A percentile compares a stretch with the other conserved stretches of the same genome.
Evolutionary conservation across 2,888 invertebrate genomes (phyloP).

Genomic region (Autographa gamma): DNA sequence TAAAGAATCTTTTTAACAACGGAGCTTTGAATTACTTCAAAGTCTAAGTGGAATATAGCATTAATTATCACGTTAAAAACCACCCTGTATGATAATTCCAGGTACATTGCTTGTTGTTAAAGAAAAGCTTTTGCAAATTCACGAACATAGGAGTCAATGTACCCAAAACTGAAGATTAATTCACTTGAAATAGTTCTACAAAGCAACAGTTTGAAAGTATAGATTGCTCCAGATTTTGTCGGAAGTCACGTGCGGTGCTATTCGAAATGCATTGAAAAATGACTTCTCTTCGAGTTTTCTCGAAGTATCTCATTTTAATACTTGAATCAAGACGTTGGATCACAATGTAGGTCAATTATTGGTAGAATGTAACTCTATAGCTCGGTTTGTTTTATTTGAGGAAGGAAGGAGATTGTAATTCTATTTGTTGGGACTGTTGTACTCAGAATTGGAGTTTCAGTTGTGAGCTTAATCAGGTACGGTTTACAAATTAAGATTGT

Average conservation of each 20-base stretch:
- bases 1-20: too few species aligned
- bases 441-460: background rate
- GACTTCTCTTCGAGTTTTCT: background rate
- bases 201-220: conserved; percentile 3
- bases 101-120: background rate
- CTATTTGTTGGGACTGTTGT: background rate
- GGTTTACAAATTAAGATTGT: too few species aligned
- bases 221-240: background rate
- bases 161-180: background rate
- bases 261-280: conserved; percentile 1
- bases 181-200: background rate
- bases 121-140: background rate
- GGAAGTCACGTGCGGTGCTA: background rate
- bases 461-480: too few species aligned
- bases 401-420: background rate
- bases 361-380: background rate
- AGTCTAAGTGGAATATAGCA: too few species aligned
- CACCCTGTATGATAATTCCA: too few species aligned
- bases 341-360: conserved; percentile 7
- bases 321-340: background rate
- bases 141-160: background rate
- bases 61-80: too few species aligned
- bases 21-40: too few species aligned
- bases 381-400: background rate
- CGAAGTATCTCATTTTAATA: conserved; percentile 6